phyloP scores from a whole-genome alignment of 1,140 invertebrate genomes.

The Arctopsyche grandis region DNA sequence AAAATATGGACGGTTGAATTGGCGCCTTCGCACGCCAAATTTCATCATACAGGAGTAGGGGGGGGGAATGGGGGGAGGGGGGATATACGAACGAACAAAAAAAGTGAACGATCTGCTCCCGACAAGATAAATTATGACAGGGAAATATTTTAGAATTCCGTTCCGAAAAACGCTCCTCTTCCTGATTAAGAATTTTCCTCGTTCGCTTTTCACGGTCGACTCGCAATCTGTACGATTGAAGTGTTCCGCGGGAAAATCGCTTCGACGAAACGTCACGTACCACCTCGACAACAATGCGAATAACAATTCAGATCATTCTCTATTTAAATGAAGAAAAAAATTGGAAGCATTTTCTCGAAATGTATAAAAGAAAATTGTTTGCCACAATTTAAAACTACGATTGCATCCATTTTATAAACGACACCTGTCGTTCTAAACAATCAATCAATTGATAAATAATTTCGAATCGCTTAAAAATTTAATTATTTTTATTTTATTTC shows the following conservation, averaged over 20 bases:
- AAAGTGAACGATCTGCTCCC: not conserved
- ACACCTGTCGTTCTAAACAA: too few relatives aligned
- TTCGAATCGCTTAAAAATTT: too few relatives aligned
- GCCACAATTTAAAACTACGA: too few relatives aligned
- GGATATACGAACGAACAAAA: not conserved
- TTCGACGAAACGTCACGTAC: not conserved
- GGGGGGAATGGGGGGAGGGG: too few relatives aligned
- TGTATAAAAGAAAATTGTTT: too few relatives aligned
- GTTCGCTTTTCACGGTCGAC: not conserved
- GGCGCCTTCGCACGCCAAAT: slow-evolving; percentile 2
- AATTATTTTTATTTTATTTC: too few relatives aligned
- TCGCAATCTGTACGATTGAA: not conserved
- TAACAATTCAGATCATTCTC: not conserved
- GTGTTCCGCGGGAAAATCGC: not conserved
- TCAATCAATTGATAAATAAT: too few relatives aligned
- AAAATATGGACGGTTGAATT: slow-evolving; percentile 32
- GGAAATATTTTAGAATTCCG: not conserved
- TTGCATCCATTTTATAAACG: too few relatives aligned
- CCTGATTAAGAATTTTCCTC: not conserved
- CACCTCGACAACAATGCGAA: too few relatives aligned
- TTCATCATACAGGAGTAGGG: not conserved
- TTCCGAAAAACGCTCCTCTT: not conserved
- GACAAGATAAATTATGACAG: slow-evolving; percentile 30
- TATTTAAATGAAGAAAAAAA: too few relatives aligned
- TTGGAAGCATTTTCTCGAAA: too few relatives aligned